Evolutionary conservation across 2,797 vertebrate species (phyloP), one percentile per base, ranked within the genome.

Genomic region (Oryzias dopingdopingensis): DNA sequence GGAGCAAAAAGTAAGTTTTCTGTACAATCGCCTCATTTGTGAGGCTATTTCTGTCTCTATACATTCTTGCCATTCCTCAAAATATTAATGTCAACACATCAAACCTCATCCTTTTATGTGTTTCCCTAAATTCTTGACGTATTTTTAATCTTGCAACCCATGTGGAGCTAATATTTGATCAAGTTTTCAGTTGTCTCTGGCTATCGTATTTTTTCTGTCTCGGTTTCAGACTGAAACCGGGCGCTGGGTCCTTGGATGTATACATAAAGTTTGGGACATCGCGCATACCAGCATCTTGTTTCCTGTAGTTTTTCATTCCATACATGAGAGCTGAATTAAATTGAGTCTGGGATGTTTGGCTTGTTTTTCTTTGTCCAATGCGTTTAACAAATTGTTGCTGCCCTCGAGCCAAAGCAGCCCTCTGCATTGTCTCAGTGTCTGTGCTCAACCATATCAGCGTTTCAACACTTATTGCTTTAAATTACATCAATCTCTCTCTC

Each of bases 381-480:
- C 75, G 40, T 86, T 88, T 83, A 88, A 88, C 85, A 88, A 90
- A 90, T 82, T 75, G 85, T 83, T 77, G 83, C 74, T 75, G 81
- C 81, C 85, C 32, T 77, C 54, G 53, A 84, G 86, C 83, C 77
- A 77, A 71, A 77, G 80, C 80, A 76, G 79, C 69, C 32, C 62
- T 80, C 56, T 68, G 77, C 81, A 81, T 80, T 83, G 82, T 89
- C 84, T 89, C 77, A 49, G 81, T 83, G 77, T 89, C 86, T 85
- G 83, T 85, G 81, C 84, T 86, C 83, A 81, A 87, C 83, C 87
- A 74, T 80, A 85, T 89, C 88, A 85, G 87, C 79, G 83, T 85
- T 87, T 90, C 81, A 89, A 89, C 89, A 90, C 89, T 90, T 93
- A 93, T 93, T 93, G 92, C 92, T 93, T 90, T 90, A 92, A 91